Conservation (phyloP, 2,888 invertebrate species). For the Cephus nigrinus region DNA sequence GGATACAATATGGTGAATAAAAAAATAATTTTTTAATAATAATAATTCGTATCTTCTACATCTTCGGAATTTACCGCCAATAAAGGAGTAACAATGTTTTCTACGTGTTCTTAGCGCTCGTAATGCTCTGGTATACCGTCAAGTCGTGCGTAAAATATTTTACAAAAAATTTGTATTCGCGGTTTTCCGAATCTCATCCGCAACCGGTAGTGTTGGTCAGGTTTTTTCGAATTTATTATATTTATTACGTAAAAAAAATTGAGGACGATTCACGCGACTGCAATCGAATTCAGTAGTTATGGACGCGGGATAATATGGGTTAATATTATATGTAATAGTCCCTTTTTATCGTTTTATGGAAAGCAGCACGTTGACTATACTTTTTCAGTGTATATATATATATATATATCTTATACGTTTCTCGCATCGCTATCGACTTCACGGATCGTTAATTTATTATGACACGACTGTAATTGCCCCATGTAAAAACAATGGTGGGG, state of each 20-base stretch:
- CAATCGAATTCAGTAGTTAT: background rate
- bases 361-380: background rate
- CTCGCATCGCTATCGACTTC: conserved; percentile 39
- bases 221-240: background rate
- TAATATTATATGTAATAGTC: background rate
- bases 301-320: background rate
- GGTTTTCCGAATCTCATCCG: background rate
- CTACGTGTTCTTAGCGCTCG: background rate
- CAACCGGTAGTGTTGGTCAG: background rate
- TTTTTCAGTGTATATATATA: no score
- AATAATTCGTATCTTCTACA: background rate
- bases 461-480: conserved; percentile 32
- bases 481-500: conserved; percentile 17
- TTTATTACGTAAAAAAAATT: background rate
- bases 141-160: background rate
- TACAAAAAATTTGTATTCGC: background rate
- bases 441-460: conserved; percentile 55
- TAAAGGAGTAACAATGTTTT: background rate
- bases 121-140: background rate
- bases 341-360: background rate
- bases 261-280: background rate
- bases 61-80: background rate
- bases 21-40: background rate
- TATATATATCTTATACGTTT: background rate
- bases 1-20: background rate